phyloP scores from a whole-genome alignment of 2,113 vertebrate species.

The Alaudala cheleensis region DNA sequence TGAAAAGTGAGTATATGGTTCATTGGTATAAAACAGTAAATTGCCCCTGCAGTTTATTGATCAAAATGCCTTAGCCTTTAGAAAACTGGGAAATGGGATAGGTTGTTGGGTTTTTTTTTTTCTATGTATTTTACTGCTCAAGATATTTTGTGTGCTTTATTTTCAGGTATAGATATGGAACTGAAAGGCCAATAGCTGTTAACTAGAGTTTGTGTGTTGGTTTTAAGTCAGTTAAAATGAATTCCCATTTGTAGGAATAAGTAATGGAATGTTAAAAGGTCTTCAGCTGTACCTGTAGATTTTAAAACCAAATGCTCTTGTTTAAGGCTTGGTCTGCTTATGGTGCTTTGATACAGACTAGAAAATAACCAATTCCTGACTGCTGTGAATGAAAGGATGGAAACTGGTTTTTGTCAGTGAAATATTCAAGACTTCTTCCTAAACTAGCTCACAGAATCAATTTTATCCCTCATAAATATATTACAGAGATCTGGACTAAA shows the following conservation, averaged over 20 bases:
- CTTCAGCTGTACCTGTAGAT: background rate
- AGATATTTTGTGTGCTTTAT: background rate
- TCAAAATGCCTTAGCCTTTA: conserved; percentile 47
- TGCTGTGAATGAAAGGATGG: background rate
- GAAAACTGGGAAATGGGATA: conserved; percentile 30
- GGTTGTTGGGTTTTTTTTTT: background rate
- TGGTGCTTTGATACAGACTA: background rate
- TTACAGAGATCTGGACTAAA: background rate
- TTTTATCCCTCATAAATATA: background rate
- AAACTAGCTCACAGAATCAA: background rate
- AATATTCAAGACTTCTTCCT: background rate
- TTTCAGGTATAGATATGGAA: conserved; percentile 28
- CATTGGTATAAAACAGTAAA: conserved; percentile 42
- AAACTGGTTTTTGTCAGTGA: background rate
- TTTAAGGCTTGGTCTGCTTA: background rate
- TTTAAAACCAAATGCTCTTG: background rate
- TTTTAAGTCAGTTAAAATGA: conserved; percentile 55
- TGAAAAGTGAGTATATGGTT: conserved; percentile 20
- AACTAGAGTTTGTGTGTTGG: conserved; percentile 14
- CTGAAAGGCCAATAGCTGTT: conserved; percentile 40
- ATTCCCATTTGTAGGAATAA: background rate
- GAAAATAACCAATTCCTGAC: background rate
- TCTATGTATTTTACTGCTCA: conserved; percentile 14
- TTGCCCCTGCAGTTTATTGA: conserved; percentile 51
- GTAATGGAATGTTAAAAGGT: background rate